Conservation (phyloP, 1,140 invertebrate genomes). For the Meloidogyne floridensis region DNA sequence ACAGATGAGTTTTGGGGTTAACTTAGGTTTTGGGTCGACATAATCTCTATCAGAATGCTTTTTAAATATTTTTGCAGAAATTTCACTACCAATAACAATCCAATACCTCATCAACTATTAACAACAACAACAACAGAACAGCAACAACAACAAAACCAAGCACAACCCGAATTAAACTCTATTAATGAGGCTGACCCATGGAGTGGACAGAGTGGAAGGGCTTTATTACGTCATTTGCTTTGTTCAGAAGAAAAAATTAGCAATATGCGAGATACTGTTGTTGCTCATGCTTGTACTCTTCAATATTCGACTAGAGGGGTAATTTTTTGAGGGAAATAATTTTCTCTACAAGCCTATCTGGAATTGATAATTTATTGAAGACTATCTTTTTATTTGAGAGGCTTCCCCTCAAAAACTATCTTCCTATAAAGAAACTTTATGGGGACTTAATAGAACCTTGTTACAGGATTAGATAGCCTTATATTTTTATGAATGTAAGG, state of each 20-base stretch:
- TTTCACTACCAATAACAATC: neutral
- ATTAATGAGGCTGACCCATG: constrained; percentile 40
- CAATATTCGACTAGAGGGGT: constrained; percentile 59
- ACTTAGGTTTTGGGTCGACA: too few species aligned
- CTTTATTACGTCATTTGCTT: constrained; percentile 52
- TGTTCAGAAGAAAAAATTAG: constrained; percentile 60
- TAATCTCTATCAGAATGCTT: too few species aligned
- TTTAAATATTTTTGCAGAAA: neutral
- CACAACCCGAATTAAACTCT: neutral
- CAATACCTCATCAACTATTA: neutral
- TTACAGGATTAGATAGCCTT: too few species aligned
- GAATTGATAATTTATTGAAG: too few species aligned
- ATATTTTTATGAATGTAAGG: too few species aligned
- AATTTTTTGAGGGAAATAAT: neutral
- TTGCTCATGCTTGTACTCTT: constrained; percentile 59
- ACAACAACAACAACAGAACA: constrained; percentile 9
- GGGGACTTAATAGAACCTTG: too few species aligned
- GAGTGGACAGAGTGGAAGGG: constrained; percentile 34
- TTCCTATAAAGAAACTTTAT: too few species aligned
- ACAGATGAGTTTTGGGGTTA: too few species aligned
- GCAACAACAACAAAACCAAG: neutral
- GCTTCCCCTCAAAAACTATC: too few species aligned
- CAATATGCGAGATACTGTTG: constrained; percentile 60
- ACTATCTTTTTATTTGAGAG: too few species aligned
- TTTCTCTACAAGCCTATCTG: too few species aligned